Evolutionary conservation across 2,888 invertebrate genomes (phyloP), one percentile per base, ranked within the genome.

Genomic region (Augiades crinisus): DNA sequence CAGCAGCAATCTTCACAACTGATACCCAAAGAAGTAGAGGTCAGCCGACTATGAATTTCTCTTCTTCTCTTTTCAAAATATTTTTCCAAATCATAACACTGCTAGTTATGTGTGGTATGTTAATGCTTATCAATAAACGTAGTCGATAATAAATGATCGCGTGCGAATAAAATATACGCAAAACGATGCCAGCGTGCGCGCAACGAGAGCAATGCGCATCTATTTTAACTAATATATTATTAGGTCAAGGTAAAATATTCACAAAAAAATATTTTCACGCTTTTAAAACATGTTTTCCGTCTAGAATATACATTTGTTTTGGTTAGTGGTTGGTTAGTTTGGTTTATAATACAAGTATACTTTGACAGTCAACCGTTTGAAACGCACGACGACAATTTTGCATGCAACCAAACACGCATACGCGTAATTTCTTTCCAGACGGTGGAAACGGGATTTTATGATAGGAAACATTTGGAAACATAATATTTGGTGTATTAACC

Each of bases 11-110:
- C 67, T 53, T 62, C 75, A 51, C 87, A 80, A 59, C 79, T 81
- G 58, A 86, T 81, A 70, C 81, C 81, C 45, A 81, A 82, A 79
- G 89, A 89, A 82, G 86, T 86, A 59, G 89, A 89, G 89, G 89
- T 89, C 82, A 89, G 89, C 78, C 61, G 64, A 69, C 58, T 47
- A 47, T 56, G 49, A 40, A 31, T 40, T 46, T 49, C 49, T 33
- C 10, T 33, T 24, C 37, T 46, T 49, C 49, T 33, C 10, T 33
- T 24, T 31, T 21, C 19, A 21, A 17, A 8, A 8, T 12, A 21
- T 19, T 2, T 21, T 44, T 13, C 30, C 30, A 27, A 19, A 13
- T 37, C 12, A 10, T 30, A 30, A 30, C 30, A 10, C 12, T 1
- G 10, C 5, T 0, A 12, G 5, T 30, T 2, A 30, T 30, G 10